phyloP scores from a whole-genome alignment of 2,113 vertebrate genomes.

The Pagrus major region DNA sequence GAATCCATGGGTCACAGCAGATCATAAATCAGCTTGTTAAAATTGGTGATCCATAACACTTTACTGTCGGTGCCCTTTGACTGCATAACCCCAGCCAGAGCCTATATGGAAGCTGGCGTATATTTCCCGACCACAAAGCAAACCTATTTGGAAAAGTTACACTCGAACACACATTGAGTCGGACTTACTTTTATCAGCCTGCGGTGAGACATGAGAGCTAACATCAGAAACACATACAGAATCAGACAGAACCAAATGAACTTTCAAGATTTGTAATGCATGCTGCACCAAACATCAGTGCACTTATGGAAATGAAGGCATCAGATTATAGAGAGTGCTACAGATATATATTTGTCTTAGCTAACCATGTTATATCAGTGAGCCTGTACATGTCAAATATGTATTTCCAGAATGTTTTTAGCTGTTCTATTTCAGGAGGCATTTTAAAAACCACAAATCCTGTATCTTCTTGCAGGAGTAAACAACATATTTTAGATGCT shows the following conservation, averaged over 20 bases:
- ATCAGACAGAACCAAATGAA: neutral
- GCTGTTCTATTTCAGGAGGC: neutral
- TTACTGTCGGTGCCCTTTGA: conserved; percentile 42
- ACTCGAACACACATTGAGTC: neutral
- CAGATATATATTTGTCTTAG: neutral
- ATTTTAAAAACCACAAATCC: neutral
- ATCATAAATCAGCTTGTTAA: conserved; percentile 61
- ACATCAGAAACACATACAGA: neutral
- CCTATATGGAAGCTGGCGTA: neutral
- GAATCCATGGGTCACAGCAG: conserved; percentile 49
- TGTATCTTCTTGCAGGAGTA: neutral
- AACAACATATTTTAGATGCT: neutral
- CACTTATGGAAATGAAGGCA: neutral
- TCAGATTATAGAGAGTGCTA: neutral
- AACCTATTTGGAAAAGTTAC: neutral
- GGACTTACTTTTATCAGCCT: neutral
- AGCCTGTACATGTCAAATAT: neutral
- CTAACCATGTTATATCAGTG: neutral
- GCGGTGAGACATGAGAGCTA: neutral
- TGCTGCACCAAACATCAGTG: neutral
- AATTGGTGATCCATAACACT: conserved; percentile 56
- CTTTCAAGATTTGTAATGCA: neutral
- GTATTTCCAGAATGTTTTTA: neutral
- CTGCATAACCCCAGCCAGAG: neutral
- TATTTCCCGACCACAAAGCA: neutral